Evolutionary conservation across 2,888 invertebrate species (phyloP), one percentile per base, ranked within the genome.

Genomic region (Drosophila flavopinicola): DNA sequence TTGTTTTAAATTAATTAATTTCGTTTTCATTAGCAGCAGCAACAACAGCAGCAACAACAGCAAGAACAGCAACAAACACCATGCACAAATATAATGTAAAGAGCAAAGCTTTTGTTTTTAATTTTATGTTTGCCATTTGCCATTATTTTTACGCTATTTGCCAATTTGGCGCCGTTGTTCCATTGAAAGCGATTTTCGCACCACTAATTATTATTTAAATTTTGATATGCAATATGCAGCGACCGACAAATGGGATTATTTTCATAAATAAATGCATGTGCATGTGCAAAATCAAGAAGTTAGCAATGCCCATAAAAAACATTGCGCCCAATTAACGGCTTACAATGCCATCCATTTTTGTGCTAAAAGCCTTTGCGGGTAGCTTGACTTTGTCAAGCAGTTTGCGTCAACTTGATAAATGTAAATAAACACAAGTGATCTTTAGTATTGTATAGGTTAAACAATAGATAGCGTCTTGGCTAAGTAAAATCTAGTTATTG

Each of bases 151-250:
- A 63, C 66, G 66, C 69, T 66, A 72, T 79, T 82, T 75, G 65
- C 65, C 70, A 79, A 85, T 79, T 85, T 83, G 59, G 58, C 49
- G 59, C 58, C 71, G 73, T 59, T 84, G 70, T 79, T 77, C 35
- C 70, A 78, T 71, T 66, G 75, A 76, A 85, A 72, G 84, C 70
- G 72, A 76, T 82, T 82, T 84, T 79, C 78, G 73, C 75, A 61
- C 73, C 72, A 73, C 84, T 84, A 84, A 86, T 84, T 84, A 84
- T 85, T 80, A 84, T 84, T 84, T 84, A 84, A 84, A 83, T 80
- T 85, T 80, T 76, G 73, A 78, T 76, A 64, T 60, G 66, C 60
- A 35, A 27, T n/a, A n/a, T 56, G 47, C 52, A 49, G 20, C 52
- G 51, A 29, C 52, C 77, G 54, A 54, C 71, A 84, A 80, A 84